phyloP scores from a whole-genome alignment of 64 coral and sea anemone genomes.

The Porites australiensis region DNA sequence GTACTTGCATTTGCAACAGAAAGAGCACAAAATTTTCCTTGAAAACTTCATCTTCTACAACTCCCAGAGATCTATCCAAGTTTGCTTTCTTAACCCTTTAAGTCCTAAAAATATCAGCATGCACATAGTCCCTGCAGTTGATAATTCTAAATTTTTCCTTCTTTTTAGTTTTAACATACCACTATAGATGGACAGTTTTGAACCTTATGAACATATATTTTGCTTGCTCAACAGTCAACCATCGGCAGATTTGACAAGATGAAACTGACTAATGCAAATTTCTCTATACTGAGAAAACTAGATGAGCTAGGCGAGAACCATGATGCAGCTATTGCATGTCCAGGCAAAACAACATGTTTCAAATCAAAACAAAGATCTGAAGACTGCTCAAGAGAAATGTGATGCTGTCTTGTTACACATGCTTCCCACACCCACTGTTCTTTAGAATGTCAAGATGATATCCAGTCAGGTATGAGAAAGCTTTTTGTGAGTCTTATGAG shows the following conservation, averaged over 20 bases:
- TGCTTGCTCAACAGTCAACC: slow-evolving; percentile 28
- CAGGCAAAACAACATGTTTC: neutral
- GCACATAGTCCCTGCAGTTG: too few relatives aligned
- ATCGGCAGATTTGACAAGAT: slow-evolving; percentile 45
- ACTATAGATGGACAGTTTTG: too few relatives aligned
- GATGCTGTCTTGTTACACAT: neutral
- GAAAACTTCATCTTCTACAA: too few relatives aligned
- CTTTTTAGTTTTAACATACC: too few relatives aligned
- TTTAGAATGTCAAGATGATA: neutral
- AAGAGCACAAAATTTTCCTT: too few relatives aligned
- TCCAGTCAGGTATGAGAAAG: neutral
- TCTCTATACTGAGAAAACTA: slow-evolving; percentile 6
- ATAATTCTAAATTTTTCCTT: too few relatives aligned
- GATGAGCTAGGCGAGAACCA: slow-evolving; percentile 49
- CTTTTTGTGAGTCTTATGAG: too few relatives aligned
- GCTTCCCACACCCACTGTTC: neutral
- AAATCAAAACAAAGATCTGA: neutral
- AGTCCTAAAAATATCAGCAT: too few relatives aligned
- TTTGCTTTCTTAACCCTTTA: too few relatives aligned
- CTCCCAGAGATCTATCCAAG: too few relatives aligned
- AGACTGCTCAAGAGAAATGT: neutral
- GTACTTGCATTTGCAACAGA: too few relatives aligned
- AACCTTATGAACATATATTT: too few relatives aligned
- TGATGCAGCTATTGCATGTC: neutral
- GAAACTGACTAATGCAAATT: slow-evolving; percentile 36